Evolutionary conservation across 2,113 vertebrate species (phyloP), one percentile per base, ranked within the genome.

Genomic region (Ceuthmochares aereus): DNA sequence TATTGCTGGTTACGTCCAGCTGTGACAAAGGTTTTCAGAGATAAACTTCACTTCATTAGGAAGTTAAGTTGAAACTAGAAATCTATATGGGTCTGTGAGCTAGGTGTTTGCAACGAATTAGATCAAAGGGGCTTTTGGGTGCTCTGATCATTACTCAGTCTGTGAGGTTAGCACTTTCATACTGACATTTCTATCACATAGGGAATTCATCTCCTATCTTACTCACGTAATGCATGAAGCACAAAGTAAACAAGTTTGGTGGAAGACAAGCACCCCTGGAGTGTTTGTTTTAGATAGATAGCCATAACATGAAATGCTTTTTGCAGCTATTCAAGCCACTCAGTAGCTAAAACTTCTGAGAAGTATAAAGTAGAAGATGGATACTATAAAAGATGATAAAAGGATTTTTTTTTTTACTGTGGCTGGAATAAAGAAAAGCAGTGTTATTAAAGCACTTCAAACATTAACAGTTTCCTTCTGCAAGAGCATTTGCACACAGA

Each of bases 11-110:
- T 93, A 97, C 36, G 68, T 94, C 95, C 84, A 89, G 67, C 97
- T 97, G 97, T 96, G 97, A 95, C 84, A 89, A 95, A 94, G 77
- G 59, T 95, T 97, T 96, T 95, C 76, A 80, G 96, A 95, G 92
- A 91, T 91, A 97, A 98, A 97, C 93, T 97, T 96, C 36, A 73
- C 84, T 98, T 98, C 81, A 87, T 98, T 97, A 97, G 89, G 79
- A 96, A 91, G 40, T 88, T 94, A 95, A 95, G 79, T 80, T 93
- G 90, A 89, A 96, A 96, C 84, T 87, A 66, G 62, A 96, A 97
- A 95, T 70, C 95, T 76, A 55, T 32, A 92, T 84, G 55, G 47
- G 87, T 77, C 72, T 95, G 62, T 81, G 87, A 95, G 87, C 77
- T 93, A 84, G 73, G 47, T 82, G 60, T 93, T 97, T 92, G 73